Evolutionary conservation across 2,113 vertebrate species (phyloP).

Genomic region (Solea senegalensis): DNA sequence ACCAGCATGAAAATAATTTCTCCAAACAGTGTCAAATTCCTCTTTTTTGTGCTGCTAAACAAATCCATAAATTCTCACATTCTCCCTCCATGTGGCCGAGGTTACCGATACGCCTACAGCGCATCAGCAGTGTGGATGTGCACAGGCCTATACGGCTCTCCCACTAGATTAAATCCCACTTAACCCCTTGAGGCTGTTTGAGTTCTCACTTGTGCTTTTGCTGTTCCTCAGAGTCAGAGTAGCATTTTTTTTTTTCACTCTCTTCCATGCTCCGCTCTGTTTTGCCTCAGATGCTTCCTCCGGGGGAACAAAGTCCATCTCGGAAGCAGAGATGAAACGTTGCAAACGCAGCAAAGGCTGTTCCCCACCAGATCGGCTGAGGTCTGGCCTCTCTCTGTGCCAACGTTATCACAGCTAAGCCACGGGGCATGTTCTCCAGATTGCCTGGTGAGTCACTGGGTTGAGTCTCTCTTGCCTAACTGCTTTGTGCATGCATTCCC

Average conservation of each 20-base stretch:
- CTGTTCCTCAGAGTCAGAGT: conserved; percentile 19
- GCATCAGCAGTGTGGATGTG: conserved; percentile 36
- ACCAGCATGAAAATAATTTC: not conserved
- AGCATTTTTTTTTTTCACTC: conserved; percentile 10
- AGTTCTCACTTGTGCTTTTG: conserved; percentile 62
- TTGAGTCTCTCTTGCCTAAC: conserved; percentile 60
- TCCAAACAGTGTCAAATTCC: conserved; percentile 19
- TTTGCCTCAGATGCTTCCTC: conserved; percentile 25
- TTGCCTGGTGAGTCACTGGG: conserved; percentile 78
- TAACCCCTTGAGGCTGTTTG: conserved; percentile 58
- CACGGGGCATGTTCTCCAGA: conserved; percentile 80
- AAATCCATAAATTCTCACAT: conserved; percentile 36
- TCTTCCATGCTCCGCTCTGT: conserved; percentile 21
- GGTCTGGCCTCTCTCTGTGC: conserved; percentile 72
- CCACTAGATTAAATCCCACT: conserved; percentile 56
- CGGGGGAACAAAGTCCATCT: conserved; percentile 43
- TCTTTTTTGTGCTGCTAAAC: conserved; percentile 11
- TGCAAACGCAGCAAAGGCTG: conserved; percentile 42
- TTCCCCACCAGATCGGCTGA: conserved; percentile 67
- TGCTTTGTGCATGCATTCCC: conserved; percentile 58
- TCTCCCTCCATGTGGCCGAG: conserved; percentile 40
- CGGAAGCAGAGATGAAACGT: conserved; percentile 46
- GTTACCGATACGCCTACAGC: conserved; percentile 57
- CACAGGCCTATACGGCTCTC: conserved; percentile 54
- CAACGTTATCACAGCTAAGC: conserved; percentile 75